Base-by-base conservation (phyloP, 2,113 vertebrate species). In the Vanacampus margaritifer region DNA sequence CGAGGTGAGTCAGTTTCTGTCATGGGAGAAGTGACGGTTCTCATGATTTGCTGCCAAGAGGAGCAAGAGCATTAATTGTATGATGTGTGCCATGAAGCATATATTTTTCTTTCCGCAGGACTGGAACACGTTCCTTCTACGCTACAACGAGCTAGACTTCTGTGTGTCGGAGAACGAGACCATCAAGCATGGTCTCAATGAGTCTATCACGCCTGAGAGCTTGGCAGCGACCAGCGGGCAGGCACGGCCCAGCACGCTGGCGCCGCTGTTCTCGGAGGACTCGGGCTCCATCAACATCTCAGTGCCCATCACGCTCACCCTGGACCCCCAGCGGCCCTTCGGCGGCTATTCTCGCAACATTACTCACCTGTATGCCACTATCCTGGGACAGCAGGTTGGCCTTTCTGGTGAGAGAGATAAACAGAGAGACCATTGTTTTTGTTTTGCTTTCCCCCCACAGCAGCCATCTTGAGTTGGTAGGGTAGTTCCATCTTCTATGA, bases 111-210 rank as follows among this genome's bases (percentile, higher is more conserved):
- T 24, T 32, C n/a, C 39, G 23, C 77, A 98, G 97, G 97, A 99
- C 86, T 99, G 97, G 97, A 99, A 99, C 78, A 99, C 94, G 0
- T 99, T 99, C 54, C 93, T 99, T 35, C 86, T 99, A 80, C 93
- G 94, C 68, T 98, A 95, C 84, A 99, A 99, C 4, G 95, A 98
- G 72, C 87, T 99, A 89, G 97, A 98, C 90, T 94, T 99, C 41
- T 98, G 97, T 21, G 95, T 97, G 87, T 99, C 96, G 0, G 96
- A 99, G 89, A 99, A 99, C 2, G 97, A 99, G 77, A 98, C 97
- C 0, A 86, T 98, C 62, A 99, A 99, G 79, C 97, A 99, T 48
- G 94, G 95, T 57, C 86, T 95, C 63, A 98, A 98, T 0, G 96
- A 99, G 67, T 96, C 94, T 2, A 93, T 93, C 0, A 93, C 95